A percentile compares a stretch with the other conserved stretches of the same genome.
Conservation (phyloP, 2,797 vertebrate species). For the Gila robusta region DNA sequence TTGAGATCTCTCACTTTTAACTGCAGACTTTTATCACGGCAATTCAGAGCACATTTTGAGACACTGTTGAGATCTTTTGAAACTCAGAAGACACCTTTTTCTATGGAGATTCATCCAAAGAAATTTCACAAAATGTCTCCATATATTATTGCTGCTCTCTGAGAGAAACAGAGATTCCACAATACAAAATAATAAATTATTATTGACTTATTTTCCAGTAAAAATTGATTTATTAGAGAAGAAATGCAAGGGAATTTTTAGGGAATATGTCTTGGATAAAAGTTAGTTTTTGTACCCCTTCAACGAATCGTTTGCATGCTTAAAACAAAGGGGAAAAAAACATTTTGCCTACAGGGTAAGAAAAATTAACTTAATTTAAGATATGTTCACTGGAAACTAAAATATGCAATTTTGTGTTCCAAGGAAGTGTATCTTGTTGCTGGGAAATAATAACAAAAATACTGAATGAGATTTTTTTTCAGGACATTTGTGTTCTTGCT, state of each 20-base stretch:
- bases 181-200: not conserved
- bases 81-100: not conserved
- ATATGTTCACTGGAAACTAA: no score
- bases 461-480: not conserved
- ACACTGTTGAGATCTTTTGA: not conserved
- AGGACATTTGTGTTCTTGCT: not conserved
- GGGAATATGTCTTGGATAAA: no score
- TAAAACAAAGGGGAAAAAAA: no score
- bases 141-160: not conserved
- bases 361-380: not conserved
- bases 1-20: not conserved
- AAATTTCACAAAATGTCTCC: no score
- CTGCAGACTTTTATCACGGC: not conserved
- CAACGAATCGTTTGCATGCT: no score
- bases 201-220: no score
- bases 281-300: no score
- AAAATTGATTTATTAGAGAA: no score
- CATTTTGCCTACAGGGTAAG: no score
- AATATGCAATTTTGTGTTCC: not conserved
- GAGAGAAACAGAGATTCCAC: not conserved
- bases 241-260: no score
- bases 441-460: not conserved
- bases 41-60: not conserved
- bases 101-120: not conserved
- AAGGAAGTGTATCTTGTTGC: not conserved